Conservation (phyloP, 1,140 invertebrate species). For the Trichogramma pretiosum region DNA sequence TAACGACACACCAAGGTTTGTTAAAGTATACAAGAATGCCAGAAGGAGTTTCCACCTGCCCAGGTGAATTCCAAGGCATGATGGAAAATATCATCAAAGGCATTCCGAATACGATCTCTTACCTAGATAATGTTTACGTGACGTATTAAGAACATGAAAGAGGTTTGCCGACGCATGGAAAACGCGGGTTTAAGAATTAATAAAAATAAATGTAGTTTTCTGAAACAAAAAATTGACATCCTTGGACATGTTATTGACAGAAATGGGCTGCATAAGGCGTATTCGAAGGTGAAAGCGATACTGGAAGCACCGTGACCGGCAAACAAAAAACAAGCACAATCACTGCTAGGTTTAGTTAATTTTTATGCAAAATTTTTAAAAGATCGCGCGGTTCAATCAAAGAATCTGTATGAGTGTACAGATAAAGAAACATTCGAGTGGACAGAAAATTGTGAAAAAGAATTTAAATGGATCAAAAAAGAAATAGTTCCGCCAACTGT, state of each 20-base stretch:
- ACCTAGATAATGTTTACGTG: constrained; percentile 15
- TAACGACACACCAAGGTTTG: constrained; percentile 26
- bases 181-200: no score
- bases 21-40: constrained; percentile 27
- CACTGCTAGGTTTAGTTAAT: no score
- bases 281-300: no score
- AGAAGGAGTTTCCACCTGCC: constrained; percentile 28
- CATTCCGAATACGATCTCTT: constrained; percentile 17
- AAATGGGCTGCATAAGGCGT: no score
- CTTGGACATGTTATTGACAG: no score
- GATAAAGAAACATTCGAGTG: constrained; percentile 7
- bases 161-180: constrained; percentile 7
- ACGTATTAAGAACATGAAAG: no score
- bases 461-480: not conserved
- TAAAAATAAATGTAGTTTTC: no score
- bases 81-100: constrained; percentile 34
- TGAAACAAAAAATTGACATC: no score
- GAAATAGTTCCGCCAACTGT: not conserved
- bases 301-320: no score
- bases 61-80: constrained; percentile 37
- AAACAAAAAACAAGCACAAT: no score
- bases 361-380: no score
- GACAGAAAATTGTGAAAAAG: not conserved
- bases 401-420: constrained; percentile 25
- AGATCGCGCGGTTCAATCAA: constrained; percentile 7